Evolutionary conservation across 2,888 invertebrate species (phyloP), one percentile per base, ranked within the genome.

Genomic region (Cephalotes varians): DNA sequence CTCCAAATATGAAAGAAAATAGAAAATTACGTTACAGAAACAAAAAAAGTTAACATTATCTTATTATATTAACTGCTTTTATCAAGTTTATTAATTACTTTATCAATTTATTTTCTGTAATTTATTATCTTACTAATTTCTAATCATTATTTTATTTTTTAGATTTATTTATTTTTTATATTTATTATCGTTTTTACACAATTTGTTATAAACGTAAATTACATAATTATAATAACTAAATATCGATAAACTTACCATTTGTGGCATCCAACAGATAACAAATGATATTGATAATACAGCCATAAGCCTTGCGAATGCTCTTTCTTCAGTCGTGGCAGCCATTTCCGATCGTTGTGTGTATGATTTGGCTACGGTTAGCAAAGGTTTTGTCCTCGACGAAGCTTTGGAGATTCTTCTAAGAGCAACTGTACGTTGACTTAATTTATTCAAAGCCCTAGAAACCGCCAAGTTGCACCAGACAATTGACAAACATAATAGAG

Each of bases 241-340:
- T n/a, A 10, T 10, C 15, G 4, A 40, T 37, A 34, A 12, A 56
- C 86, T 82, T 73, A 98, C 98, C 97, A 98, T 97, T 95, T 98
- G 98, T 34, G 98, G 98, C 95, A 98, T 95, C 98, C 98, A 98
- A 95, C 98, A 98, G 60, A 97, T 95, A 92, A 98, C 97, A 94
- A 98, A 98, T 40, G 97, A 96, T 86, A 98, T 96, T 87, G 98
- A 98, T 58, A 98, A 96, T 72, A 97, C 96, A 1, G 97, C 97
- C 98, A 98, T 98, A 60, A 98, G 96, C 90, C 97, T 96, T 89
- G 98, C 98, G 94, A 98, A 98, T 85, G 98, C 97, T 72, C 98
- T 96, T 94, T 98, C 98, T 93, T 98, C 98, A 0, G 96, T 96
- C 0, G 98, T 97, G 31, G 93, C 90, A 15, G 91, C 94, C n/a